Percentiles rank a stretch among this genome's conserved stretches.
phyloP scores from a whole-genome alignment of 2,113 vertebrate species.

The Callionymus lyra region DNA sequence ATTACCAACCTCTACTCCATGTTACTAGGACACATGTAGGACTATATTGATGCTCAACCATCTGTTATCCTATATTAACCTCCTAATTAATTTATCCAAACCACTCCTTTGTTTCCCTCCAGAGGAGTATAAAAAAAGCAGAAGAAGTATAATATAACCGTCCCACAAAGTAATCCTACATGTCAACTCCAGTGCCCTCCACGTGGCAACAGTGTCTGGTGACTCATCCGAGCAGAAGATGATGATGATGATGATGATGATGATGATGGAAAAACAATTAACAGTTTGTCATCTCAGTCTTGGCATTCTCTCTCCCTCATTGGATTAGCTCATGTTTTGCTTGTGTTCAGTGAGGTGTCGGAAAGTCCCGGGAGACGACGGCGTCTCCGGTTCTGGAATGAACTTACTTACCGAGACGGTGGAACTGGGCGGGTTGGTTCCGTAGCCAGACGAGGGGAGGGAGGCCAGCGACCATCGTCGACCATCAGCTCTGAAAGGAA shows the following conservation, averaged over 20 bases:
- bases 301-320: constrained; percentile 20
- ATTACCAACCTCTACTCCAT: too few relatives aligned
- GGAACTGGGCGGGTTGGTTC: constrained; percentile 95
- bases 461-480: constrained; percentile 95
- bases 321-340: constrained; percentile 35
- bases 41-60: too few relatives aligned
- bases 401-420: constrained; percentile 82
- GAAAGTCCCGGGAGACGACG: constrained; percentile 3
- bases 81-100: too few relatives aligned
- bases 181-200: too few relatives aligned
- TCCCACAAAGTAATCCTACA: too few relatives aligned
- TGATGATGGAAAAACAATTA: constrained; percentile 52
- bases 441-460: constrained; percentile 93
- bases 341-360: constrained; percentile 32
- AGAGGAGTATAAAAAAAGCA: too few relatives aligned
- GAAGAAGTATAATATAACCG: too few relatives aligned
- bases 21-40: too few relatives aligned
- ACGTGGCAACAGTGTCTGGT: constrained; percentile 9
- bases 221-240: constrained; percentile 51
- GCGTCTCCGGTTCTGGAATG: constrained; percentile 2
- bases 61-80: too few relatives aligned
- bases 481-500: constrained; percentile 80
- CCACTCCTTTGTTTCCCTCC: too few relatives aligned
- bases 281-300: constrained; percentile 32
- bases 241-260: constrained; percentile 49